phyloP scores from a whole-genome alignment of 1,140 invertebrate genomes.

The Zaprionus ghesquierei region DNA sequence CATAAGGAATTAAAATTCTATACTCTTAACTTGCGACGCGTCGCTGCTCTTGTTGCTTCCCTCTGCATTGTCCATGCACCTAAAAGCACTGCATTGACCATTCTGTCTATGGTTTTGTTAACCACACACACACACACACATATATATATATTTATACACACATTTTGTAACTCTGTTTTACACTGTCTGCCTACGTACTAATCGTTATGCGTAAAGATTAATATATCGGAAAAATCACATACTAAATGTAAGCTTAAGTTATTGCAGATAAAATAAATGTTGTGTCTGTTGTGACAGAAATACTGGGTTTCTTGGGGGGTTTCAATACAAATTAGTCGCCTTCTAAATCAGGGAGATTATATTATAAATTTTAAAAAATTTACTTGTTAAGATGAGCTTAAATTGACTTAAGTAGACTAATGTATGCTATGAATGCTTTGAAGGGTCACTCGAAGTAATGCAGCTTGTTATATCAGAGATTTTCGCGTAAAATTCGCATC shows the following conservation, averaged over 20 bases:
- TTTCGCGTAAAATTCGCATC: not conserved
- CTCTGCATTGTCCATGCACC: slow-evolving; percentile 42
- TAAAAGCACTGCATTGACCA: slow-evolving; percentile 24
- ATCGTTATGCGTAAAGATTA: slow-evolving; percentile 15
- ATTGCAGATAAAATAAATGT: not conserved
- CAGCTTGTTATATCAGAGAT: not conserved
- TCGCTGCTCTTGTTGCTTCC: slow-evolving; percentile 21
- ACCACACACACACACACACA: slow-evolving; percentile 9
- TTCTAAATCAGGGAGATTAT: not conserved
- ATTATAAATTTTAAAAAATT: not conserved
- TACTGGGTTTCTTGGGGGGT: not conserved
- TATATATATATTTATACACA: too few relatives aligned
- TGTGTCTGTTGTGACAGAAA: not conserved
- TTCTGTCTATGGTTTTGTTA: slow-evolving; percentile 14
- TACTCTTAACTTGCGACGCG: slow-evolving; percentile 5
- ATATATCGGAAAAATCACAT: not conserved
- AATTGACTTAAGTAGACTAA: not conserved
- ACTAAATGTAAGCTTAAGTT: not conserved
- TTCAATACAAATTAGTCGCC: not conserved
- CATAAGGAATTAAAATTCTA: not conserved
- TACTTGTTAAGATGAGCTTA: not conserved
- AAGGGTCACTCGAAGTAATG: too few relatives aligned
- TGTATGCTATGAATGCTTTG: not conserved
- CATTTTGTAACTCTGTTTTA: slow-evolving; percentile 26
- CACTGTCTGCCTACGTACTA: slow-evolving; percentile 30